Evolutionary conservation across 2,113 vertebrate species (phyloP), one percentile per base, ranked within the genome.

Genomic region (Dicaeum eximium): DNA sequence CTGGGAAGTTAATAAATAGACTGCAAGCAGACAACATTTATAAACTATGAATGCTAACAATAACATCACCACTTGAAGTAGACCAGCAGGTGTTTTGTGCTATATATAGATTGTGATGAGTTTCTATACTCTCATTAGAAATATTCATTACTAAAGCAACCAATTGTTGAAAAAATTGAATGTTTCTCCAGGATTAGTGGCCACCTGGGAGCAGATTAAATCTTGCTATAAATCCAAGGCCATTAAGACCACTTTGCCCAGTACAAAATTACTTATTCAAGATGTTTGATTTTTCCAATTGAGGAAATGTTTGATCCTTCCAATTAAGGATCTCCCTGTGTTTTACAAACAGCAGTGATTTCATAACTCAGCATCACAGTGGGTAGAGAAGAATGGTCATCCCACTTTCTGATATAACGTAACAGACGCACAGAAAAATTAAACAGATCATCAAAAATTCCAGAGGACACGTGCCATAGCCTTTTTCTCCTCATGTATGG

Each of bases 321-420:
- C 57, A 90, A 57, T 94, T 91, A 95, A 93, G 50, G 70, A 84
- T 91, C 51, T 87, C 51, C 56, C n/a, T 67, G 33, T 95, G 79
- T 90, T 96, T 98, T 95, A 93, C 73, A 86, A 88, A 91, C n/a
- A 93, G 23, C 72, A 94, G 64, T 79, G 64, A 84, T 94, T 91
- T 77, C 54, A 67, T 71, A 92, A n/a, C 1, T 67, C 40, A 11
- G 12, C 30, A 57, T 64, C 28, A 50, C 53, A 48, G 28, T 15
- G 16, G 2, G 33, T 58, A 80, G 30, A 45, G 8, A 81, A 56
- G 16, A 35, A 33, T 27, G 2, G 0, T 61, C 38, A 45, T 60
- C 13, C 5, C 2, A 16, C 13, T 75, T 57, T 75, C 38, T 45
- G 18, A 85, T 23, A 37, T 12, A 69, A 72, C 19, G 25, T 13